Conservation (phyloP, 2,888 invertebrate genomes). For the Anthophora plumipes region DNA sequence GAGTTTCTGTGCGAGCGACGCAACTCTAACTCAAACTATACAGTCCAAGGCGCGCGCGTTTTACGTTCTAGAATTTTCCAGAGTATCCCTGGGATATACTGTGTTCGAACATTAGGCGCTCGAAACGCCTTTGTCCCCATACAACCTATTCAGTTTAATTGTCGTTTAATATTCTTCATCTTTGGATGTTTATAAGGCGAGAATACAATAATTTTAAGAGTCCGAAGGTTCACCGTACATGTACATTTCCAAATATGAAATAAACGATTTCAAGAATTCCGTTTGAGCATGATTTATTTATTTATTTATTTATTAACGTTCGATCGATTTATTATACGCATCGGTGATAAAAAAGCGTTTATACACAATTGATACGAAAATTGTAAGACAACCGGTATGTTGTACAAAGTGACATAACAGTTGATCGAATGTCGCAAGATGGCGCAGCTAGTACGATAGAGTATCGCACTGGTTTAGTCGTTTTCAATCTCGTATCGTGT, state of each 20-base stretch:
- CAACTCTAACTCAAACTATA: no score
- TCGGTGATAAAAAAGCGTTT: no score
- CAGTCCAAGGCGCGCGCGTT: not conserved
- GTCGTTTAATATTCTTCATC: not conserved
- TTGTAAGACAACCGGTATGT: no score
- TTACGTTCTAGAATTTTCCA: constrained; percentile 42
- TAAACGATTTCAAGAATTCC: not conserved
- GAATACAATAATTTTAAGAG: not conserved
- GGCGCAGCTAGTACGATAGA: constrained; percentile 30
- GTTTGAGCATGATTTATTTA: not conserved
- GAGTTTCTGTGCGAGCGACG: constrained; percentile 48
- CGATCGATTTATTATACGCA: not conserved
- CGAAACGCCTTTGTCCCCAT: not conserved
- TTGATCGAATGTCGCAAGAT: constrained; percentile 46
- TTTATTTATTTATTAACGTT: not conserved
- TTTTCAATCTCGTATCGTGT: constrained; percentile 6
- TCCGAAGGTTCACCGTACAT: not conserved
- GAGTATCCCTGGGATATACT: not conserved
- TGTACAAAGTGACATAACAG: not conserved
- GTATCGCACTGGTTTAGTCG: not conserved
- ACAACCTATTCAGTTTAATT: not conserved
- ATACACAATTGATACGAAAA: no score
- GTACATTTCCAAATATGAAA: not conserved
- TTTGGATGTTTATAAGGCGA: not conserved
- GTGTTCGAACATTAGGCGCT: no score